Base-by-base conservation (phyloP, 2,888 invertebrate species). In the Slavum lentiscoides region DNA sequence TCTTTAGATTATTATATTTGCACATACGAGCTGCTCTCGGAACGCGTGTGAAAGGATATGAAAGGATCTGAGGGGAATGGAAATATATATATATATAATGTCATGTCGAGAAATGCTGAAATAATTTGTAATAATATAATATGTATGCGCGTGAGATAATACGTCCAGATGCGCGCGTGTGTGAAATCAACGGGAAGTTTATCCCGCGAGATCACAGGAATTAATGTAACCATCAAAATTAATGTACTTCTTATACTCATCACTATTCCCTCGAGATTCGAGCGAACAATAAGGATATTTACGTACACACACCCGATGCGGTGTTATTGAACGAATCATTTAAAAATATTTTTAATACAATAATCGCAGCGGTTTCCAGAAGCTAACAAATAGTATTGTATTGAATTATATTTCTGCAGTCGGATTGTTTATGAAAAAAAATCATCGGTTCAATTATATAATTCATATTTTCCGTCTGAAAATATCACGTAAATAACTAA, bases 201-300 rank as follows among this genome's bases (percentile, higher is more conserved):
- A 67, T 19, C n/a, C 30, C 21, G 59, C 21, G 13, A 43, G 49
- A 21, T 49, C 21, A 49, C 21, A 2, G 19, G 13, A n/a, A 66
- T 43, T 43, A 43, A 43, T 66, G 39, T 66, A 66, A 39, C n/a
- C 7, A 49, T 67, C 49, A 43, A 49, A 67, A 67, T 67, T 49
- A 67, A 49, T 21, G 49, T 7, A 5, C 5, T 67, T 49, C 49
- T 67, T 67, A 49, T 67, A 49, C 49, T 67, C 21, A 49, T 49
- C 15, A 15, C 21, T 4, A 7, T 5, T 43, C 43, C 11, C 43
- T 21, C 1, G 21, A 21, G 21, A 67, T 21, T 21, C 49, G 49
- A 49, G 15, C 11, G 67, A 67, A 67, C 49, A 2, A 23, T 8
- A 21, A n/a, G 55, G 19, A 55, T 59, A 59, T n/a, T 30, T 23